phyloP scores from a whole-genome alignment of 2,888 invertebrate genomes.

The Strigamia transsilvanica region DNA sequence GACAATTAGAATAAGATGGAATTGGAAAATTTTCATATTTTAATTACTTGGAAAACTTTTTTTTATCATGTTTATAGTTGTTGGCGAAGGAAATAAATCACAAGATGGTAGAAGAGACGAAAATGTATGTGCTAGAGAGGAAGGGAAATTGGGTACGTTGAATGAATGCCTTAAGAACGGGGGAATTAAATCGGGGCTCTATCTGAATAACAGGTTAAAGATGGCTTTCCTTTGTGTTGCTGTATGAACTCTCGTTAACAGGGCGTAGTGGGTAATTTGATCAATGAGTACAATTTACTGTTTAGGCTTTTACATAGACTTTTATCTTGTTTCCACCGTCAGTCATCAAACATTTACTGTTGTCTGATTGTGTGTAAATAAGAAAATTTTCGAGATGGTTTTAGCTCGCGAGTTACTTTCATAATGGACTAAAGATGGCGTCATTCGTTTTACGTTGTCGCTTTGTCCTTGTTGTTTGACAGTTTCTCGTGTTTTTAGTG shows the following conservation, averaged over 20 bases:
- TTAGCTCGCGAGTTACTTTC: too few species aligned
- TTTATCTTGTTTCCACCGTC: not conserved
- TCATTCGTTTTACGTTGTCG: not conserved
- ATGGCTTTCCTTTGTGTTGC: not conserved
- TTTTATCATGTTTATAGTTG: slow-evolving; percentile 22
- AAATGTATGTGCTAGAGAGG: not conserved
- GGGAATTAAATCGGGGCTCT: slow-evolving; percentile 1
- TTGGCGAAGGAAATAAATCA: not conserved
- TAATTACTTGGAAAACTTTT: slow-evolving; percentile 33
- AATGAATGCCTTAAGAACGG: slow-evolving; percentile 20
- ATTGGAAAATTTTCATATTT: not conserved
- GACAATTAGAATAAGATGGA: slow-evolving; percentile 5
- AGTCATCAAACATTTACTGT: not conserved
- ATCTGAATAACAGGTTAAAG: not conserved
- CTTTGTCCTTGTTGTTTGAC: not conserved
- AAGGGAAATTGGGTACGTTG: slow-evolving; percentile 3
- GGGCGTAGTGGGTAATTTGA: not conserved
- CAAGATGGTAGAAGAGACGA: not conserved
- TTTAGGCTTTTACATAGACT: not conserved
- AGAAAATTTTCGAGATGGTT: not conserved
- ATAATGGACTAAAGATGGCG: not conserved
- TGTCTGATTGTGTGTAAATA: not conserved
- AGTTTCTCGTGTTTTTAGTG: not conserved
- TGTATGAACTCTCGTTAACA: not conserved
- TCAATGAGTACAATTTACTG: not conserved